Percentiles rank a stretch among this genome's conserved stretches.
Evolutionary conservation across 2,797 vertebrate genomes (phyloP).

Genomic region (Pteropus rufus): DNA sequence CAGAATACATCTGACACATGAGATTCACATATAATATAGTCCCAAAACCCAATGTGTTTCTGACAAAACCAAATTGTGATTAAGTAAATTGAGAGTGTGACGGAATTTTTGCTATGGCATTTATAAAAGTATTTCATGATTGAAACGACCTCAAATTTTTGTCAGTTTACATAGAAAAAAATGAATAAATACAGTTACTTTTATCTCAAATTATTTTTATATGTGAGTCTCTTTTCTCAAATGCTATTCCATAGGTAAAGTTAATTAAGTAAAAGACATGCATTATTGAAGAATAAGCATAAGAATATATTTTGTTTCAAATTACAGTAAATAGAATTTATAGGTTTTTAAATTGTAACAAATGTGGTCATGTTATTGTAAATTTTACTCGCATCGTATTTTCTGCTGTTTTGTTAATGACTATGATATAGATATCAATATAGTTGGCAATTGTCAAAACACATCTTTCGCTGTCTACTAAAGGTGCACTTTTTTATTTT

Average conservation of each 20-base stretch:
- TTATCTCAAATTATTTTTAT: neutral
- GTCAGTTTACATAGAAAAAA: neutral
- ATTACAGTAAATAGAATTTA: neutral
- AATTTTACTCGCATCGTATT: neutral
- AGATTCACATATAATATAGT: neutral
- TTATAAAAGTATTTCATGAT: neutral
- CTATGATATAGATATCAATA: neutral
- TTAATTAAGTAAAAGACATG: slow-evolving; percentile 26
- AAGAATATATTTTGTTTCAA: slow-evolving; percentile 12
- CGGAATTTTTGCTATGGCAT: neutral
- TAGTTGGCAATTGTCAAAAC: neutral
- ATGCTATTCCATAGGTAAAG: neutral
- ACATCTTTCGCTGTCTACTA: no score
- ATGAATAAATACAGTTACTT: neutral
- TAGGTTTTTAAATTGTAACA: neutral
- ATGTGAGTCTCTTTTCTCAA: neutral
- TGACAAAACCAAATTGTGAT: neutral
- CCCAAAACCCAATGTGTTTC: neutral
- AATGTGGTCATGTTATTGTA: neutral
- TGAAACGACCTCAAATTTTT: neutral
- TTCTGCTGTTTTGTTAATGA: neutral
- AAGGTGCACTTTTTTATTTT: no score
- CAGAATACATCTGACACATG: neutral
- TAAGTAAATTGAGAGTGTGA: neutral
- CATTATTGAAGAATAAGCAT: slow-evolving; percentile 27